Evolutionary conservation across 2,888 invertebrate species (phyloP).

Genomic region (Pediacus dermestoides): DNA sequence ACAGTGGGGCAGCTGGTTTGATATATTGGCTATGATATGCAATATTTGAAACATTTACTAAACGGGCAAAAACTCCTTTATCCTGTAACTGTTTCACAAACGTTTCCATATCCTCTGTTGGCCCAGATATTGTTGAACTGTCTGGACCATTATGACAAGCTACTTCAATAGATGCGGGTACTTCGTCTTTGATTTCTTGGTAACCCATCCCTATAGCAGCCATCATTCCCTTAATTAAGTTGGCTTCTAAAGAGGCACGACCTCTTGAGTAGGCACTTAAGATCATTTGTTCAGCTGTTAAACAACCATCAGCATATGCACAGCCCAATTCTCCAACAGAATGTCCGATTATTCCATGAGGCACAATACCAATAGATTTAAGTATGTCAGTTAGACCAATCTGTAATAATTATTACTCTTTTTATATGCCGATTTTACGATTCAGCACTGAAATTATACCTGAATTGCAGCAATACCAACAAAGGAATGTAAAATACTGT

Average conservation of each 20-base stretch:
- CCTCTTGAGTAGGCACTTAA: constrained; percentile 81
- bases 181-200: constrained; percentile 57
- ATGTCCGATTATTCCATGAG: constrained; percentile 79
- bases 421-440: no score
- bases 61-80: constrained; percentile 74
- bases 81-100: constrained; percentile 58
- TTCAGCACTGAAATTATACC: no score
- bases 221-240: constrained; percentile 76
- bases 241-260: constrained; percentile 66
- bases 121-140: constrained; percentile 77
- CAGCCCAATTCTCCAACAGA: constrained; percentile 94
- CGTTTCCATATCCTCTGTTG: constrained; percentile 57
- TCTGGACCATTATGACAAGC: constrained; percentile 79
- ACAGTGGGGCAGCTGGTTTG: constrained; percentile 48
- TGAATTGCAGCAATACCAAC: constrained; percentile 69
- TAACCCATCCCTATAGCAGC: constrained; percentile 72
- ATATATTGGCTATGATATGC: constrained; percentile 89
- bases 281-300: constrained; percentile 84
- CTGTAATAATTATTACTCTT: constrained; percentile 27
- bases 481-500: constrained; percentile 67
- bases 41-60: constrained; percentile 82
- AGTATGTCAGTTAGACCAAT: constrained; percentile 57
- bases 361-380: constrained; percentile 56
- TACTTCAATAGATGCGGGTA: constrained; percentile 66
- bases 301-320: constrained; percentile 90